Conservation (phyloP, 2,797 vertebrate genomes). For the Xerus rutilus region DNA sequence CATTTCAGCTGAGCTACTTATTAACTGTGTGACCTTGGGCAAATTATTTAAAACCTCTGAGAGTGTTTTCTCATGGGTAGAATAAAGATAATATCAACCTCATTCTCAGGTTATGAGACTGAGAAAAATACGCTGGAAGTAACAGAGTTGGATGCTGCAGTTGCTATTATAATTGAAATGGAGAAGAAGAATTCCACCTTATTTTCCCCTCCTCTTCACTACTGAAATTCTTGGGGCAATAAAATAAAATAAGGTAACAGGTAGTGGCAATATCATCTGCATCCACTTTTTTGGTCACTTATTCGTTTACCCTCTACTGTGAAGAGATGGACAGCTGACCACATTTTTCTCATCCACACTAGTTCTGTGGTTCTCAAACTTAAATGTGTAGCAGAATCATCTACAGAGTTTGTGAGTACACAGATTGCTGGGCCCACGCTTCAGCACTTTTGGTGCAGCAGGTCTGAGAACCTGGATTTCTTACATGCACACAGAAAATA, state of each 20-base stretch:
- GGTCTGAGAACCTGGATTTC: background rate
- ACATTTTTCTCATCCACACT: background rate
- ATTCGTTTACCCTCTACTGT: background rate
- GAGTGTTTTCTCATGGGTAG: slow-evolving; percentile 65
- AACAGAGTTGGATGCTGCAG: background rate
- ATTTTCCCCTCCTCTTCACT: background rate
- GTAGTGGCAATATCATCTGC: background rate
- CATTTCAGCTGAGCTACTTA: slow-evolving; percentile 74
- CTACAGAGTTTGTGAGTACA: background rate
- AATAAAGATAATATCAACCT: slow-evolving; percentile 65
- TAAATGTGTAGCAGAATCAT: background rate
- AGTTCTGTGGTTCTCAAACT: background rate
- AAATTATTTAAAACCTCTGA: slow-evolving; percentile 68
- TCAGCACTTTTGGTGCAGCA: background rate
- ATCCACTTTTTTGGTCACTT: background rate
- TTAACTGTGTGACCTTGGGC: slow-evolving; percentile 73
- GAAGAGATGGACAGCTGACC: background rate
- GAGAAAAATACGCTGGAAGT: slow-evolving; percentile 15
- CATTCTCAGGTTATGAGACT: background rate
- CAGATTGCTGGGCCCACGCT: background rate
- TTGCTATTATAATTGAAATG: slow-evolving; percentile 34
- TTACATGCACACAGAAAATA: too few relatives aligned
- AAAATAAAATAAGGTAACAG: background rate
- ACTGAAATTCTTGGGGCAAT: background rate
- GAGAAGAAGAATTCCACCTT: background rate